Evolutionary conservation across 2,113 vertebrate genomes (phyloP).

Genomic region (Eulemur rufifrons): DNA sequence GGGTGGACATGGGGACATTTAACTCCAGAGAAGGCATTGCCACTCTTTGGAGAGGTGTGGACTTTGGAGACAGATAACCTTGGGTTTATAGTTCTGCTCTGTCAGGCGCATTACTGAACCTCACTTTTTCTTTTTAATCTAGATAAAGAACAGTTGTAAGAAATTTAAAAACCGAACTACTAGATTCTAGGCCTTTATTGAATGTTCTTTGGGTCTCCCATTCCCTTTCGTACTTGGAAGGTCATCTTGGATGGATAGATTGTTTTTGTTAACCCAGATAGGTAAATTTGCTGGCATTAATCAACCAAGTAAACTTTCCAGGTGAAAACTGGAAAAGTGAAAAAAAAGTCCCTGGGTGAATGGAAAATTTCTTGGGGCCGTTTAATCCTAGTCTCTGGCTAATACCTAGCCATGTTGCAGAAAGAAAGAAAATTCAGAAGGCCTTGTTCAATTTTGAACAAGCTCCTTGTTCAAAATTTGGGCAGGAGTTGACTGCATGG

Average conservation of each 20-base stretch:
- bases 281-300: not conserved
- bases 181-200: not conserved
- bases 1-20: not conserved
- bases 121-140: not conserved
- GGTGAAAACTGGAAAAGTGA: not conserved
- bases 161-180: not conserved
- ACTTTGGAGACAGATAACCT: not conserved
- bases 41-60: not conserved
- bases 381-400: not conserved
- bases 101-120: not conserved
- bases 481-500: not conserved
- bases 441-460: not conserved
- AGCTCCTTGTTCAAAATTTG: not conserved
- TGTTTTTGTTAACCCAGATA: not conserved
- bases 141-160: not conserved
- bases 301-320: not conserved
- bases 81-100: not conserved
- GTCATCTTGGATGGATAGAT: not conserved
- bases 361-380: not conserved
- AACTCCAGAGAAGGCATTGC: not conserved
- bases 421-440: not conserved
- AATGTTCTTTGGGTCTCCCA: not conserved
- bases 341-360: not conserved
- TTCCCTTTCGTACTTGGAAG: not conserved
- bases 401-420: not conserved